Base-by-base conservation (phyloP, 2,888 invertebrate genomes). In the Emmelina monodactyla region DNA sequence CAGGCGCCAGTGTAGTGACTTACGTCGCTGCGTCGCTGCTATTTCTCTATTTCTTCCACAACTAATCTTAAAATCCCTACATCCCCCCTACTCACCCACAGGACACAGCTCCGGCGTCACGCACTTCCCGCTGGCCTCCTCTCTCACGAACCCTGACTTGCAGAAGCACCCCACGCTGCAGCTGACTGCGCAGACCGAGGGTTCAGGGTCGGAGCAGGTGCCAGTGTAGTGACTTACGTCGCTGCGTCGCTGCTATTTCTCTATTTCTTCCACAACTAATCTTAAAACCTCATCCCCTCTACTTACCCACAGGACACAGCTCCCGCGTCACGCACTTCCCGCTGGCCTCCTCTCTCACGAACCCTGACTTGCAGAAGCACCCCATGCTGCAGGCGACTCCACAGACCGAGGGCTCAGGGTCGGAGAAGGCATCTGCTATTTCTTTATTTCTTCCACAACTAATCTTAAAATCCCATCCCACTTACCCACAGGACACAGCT, bases 131-230 rank as follows among this genome's bases (percentile, higher is more conserved):
- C 34, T 67, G 11, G 33, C 39, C 14, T 67, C 65, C 14, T 78
- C 70, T 2, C 68, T 46, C 2, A 76, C 64, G 36, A 50, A 72
- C 1, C 71, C 72, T 5, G 62, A 45, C 37, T 66, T 69, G 49
- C 79, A 79, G 58, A 75, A 72, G 49, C 79, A 79, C 0, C 79
- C 79, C 55, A 65, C 62, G 34, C 66, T 67, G 52, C 78, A 78
- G 2, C 61, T 58, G 0, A 69, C 47, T 0, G 60, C 65, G 16
- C 75, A 75, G n/a, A 44, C 30, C 0, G 51, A 44, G 0, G 68
- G 61, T 2, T 63, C 63, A 0, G 73, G 72, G n/a, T 62, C 57
- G 1, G 53, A 38, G 39, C 78, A 79, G 2, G 73, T 72, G 0
- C 63, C 45, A 0, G 70, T 63, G 28, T 78, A 79, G 0, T n/a